Evolutionary conservation across 2,113 vertebrate genomes (phyloP).

Genomic region (Seriola rivoliana): DNA sequence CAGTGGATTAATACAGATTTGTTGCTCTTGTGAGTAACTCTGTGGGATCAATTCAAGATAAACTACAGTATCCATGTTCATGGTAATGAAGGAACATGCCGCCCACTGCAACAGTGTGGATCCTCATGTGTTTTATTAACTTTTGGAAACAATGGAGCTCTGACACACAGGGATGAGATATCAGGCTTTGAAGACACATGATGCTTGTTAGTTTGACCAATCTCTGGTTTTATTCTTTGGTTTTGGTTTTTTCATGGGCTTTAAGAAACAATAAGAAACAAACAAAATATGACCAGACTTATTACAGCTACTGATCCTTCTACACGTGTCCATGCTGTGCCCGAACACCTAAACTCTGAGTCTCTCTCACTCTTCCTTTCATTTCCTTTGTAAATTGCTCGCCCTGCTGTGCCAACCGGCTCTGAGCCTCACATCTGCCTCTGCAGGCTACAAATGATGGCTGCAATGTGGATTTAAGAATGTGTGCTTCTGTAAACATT

Average conservation of each 20-base stretch:
- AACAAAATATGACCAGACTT: background rate
- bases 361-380: conserved; percentile 35
- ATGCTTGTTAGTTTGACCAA: background rate
- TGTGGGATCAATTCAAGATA: background rate
- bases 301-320: conserved; percentile 2
- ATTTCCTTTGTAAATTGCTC: conserved; percentile 37
- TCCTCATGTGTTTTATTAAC: background rate
- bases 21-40: background rate
- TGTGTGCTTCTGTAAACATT: conserved; percentile 56
- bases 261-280: background rate
- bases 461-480: conserved; percentile 60
- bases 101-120: background rate
- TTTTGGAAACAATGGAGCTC: background rate
- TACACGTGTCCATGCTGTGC: conserved; percentile 16
- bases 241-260: background rate
- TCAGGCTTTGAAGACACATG: background rate
- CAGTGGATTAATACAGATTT: background rate
- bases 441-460: conserved; percentile 57
- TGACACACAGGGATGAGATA: background rate
- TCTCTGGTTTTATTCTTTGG: too few species aligned
- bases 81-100: background rate
- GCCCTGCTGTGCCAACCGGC: conserved; percentile 51
- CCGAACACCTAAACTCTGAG: conserved; percentile 18
- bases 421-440: conserved; percentile 61
- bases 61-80: background rate